Evolutionary conservation across 1,140 invertebrate genomes (phyloP), one percentile per base, ranked within the genome.

Genomic region (Episyrphus balteatus): DNA sequence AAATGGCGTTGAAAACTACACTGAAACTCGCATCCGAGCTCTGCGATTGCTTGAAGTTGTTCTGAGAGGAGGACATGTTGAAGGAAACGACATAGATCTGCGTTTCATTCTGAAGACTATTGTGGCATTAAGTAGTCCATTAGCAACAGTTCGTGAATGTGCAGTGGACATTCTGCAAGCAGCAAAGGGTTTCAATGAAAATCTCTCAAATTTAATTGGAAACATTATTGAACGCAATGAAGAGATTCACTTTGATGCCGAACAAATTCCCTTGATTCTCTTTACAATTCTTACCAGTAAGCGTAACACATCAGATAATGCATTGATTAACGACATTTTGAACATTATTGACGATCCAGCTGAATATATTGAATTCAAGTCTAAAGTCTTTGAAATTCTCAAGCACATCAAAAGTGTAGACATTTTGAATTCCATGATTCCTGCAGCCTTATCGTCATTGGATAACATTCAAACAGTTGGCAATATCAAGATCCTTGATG

Each of bases 171-270:
- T 58, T 0, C 49, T 66, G 3, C 32, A 56, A 13, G 18, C 49
- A n/a, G 26, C 53, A 36, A 46, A 18, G 44, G 52, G 42, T 47
- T 52, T 7, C 17, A 31, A 40, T 12, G 42, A 54, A 6, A 37
- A 58, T 19, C 47, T 64, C 1, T 13, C 49, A 13, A 39, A 44
- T 7, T 68, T 52, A 47, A 66, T 33, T 54, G 61, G 49, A 57
- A 36, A 66, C 33, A 26, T 73, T 2, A 32, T 69, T 11, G 50
- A 50, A 9, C 69, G 73, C 15, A 64, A 57, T 26, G 59, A 72
- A 15, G 82, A 85, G 56, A 67, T 86, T 36, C 42, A 70, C 30
- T 55, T 82, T 38, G 83, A 85, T 54, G 59, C 71, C 48, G 75
- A 84, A 44, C 82, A 81, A 47, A 51, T 78, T 6, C 70, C 75